Evolutionary conservation across 1,140 invertebrate genomes (phyloP).

Genomic region (Drosophila sturtevanti): DNA sequence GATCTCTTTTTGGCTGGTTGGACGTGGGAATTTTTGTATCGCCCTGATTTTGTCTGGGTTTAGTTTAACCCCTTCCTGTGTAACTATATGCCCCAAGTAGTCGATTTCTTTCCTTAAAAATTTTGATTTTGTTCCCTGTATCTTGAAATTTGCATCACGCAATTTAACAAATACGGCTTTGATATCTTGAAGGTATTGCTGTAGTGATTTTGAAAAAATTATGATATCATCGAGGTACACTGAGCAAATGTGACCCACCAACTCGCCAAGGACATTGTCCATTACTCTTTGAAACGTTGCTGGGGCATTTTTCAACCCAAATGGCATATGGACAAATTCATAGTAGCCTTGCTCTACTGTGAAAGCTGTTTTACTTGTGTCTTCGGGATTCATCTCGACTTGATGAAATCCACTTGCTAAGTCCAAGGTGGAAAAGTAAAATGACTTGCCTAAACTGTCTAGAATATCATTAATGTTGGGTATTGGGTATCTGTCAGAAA

Average conservation of each 20-base stretch:
- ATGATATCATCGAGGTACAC: slow-evolving; percentile 1
- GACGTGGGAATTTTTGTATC: neutral
- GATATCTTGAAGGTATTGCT: neutral
- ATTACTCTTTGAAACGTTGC: neutral
- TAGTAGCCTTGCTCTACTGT: neutral
- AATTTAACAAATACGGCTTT: slow-evolving; percentile 1
- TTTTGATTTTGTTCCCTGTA: slow-evolving; percentile 1
- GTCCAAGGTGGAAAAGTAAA: neutral
- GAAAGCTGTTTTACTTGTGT: slow-evolving; percentile 6
- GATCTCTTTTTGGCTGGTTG: slow-evolving; percentile 2
- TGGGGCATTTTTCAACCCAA: slow-evolving; percentile 2
- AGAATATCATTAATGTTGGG: neutral
- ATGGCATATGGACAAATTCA: slow-evolving; percentile 4
- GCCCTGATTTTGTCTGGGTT: neutral
- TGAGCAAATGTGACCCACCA: neutral
- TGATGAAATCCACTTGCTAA: slow-evolving; percentile 7
- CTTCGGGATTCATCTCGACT: slow-evolving; percentile 1
- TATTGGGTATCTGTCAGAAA: too few relatives aligned
- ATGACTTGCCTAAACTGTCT: neutral
- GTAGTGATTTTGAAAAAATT: neutral
- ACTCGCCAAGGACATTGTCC: neutral
- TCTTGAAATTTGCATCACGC: neutral
- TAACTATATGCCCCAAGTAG: neutral
- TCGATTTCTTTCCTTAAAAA: slow-evolving; percentile 4
- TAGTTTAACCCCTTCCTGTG: neutral